Percentiles rank a stretch among this genome's conserved stretches.
phyloP scores from a whole-genome alignment of 2,797 vertebrate species.

The Philypnodon macrostomus region DNA sequence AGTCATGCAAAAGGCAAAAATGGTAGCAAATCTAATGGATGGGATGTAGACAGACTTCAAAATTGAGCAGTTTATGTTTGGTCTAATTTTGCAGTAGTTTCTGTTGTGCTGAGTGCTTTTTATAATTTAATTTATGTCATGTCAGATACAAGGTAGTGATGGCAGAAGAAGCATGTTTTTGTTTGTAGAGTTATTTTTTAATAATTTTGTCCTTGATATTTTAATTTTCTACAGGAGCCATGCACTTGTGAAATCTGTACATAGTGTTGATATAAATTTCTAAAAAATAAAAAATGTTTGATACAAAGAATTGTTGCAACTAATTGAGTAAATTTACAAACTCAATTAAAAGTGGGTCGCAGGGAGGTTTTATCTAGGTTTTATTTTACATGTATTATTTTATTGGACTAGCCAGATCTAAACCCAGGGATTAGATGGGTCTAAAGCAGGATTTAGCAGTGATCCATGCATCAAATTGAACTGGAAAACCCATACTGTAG shows the following conservation, averaged over 20 bases:
- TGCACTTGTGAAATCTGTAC: constrained; percentile 62
- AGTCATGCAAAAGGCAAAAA: too few species aligned
- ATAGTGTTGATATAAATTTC: constrained; percentile 71
- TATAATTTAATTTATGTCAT: constrained; percentile 65
- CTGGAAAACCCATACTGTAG: too few species aligned
- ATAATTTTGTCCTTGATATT: constrained; percentile 34
- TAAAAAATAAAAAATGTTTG: constrained; percentile 67
- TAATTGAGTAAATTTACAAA: neutral
- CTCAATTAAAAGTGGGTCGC: too few species aligned
- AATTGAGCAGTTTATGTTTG: too few species aligned
- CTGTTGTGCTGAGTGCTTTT: constrained; percentile 34
- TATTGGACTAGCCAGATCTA: too few species aligned
- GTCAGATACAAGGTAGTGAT: constrained; percentile 46
- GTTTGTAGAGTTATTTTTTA: constrained; percentile 44
- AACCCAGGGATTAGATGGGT: too few species aligned
- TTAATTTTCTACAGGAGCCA: constrained; percentile 39
- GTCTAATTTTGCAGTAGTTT: constrained; percentile 15
- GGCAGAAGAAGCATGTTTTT: constrained; percentile 52
- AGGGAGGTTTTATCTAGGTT: too few species aligned
- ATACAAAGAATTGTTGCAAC: constrained; percentile 41
- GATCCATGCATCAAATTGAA: too few species aligned
- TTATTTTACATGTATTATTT: too few species aligned
- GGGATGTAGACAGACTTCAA: too few species aligned
- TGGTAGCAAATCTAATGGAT: too few species aligned
- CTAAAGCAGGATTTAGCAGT: too few species aligned